Conservation (phyloP, 2,113 vertebrate species). For the Pelecanoides urinatrix region DNA sequence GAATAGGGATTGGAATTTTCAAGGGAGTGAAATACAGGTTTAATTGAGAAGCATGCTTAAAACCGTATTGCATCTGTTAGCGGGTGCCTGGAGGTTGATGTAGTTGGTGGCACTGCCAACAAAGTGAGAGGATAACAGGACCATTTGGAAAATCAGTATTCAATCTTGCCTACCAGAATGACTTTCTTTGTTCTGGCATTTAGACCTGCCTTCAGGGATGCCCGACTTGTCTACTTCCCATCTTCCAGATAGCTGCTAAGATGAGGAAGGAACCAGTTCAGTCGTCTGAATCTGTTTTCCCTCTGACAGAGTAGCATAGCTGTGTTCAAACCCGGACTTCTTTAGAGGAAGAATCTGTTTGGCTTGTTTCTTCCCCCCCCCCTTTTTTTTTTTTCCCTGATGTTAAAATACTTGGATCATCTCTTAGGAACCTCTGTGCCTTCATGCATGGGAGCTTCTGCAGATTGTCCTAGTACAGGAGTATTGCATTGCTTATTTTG, state of each 20-base stretch:
- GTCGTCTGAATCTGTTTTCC: neutral
- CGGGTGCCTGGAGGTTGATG: neutral
- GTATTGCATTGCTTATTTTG: neutral
- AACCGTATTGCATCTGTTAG: neutral
- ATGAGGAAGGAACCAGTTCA: neutral
- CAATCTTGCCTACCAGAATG: neutral
- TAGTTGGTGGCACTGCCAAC: neutral
- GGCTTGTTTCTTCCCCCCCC: too few relatives aligned
- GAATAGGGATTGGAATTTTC: neutral
- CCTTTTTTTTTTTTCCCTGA: neutral
- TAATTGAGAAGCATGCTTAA: neutral
- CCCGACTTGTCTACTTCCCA: neutral
- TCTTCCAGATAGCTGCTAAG: neutral
- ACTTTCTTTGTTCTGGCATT: neutral
- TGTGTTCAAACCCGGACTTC: neutral
- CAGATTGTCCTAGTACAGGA: neutral
- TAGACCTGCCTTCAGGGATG: neutral
- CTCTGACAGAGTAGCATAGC: neutral
- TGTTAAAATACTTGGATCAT: neutral
- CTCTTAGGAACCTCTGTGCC: neutral
- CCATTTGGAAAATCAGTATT: neutral
- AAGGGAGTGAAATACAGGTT: neutral
- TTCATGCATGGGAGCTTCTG: neutral
- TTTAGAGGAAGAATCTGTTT: neutral
- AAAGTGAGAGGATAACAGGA: neutral